Conservation (phyloP, 92 coral and sea anemone species). For the Zoanthus solanderi region DNA sequence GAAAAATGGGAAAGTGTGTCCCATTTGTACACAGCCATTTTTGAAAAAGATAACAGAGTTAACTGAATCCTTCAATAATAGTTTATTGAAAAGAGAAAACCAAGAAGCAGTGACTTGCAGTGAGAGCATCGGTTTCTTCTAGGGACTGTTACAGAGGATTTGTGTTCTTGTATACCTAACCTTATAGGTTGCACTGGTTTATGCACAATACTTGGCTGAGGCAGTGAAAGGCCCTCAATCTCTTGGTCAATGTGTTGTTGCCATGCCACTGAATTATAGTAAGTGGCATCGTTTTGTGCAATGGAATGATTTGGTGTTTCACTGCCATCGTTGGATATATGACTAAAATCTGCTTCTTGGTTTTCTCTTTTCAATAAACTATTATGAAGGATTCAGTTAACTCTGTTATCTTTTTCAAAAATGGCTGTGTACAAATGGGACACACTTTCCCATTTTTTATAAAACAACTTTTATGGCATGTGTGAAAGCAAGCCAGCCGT, state of each 20-base stretch:
- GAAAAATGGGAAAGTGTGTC: slow-evolving; percentile 48
- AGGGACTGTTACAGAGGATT: background rate
- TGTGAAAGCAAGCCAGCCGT: slow-evolving; percentile 58
- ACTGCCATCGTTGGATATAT: slow-evolving; percentile 25
- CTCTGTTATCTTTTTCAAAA: slow-evolving; percentile 34
- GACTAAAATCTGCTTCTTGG: slow-evolving; percentile 6
- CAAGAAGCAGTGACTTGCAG: slow-evolving; percentile 8
- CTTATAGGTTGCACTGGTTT: slow-evolving; percentile 1
- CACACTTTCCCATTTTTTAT: slow-evolving; percentile 47
- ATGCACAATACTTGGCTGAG: slow-evolving; percentile 52
- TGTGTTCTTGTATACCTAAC: background rate
- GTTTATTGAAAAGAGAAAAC: slow-evolving; percentile 31
- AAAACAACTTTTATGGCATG: slow-evolving; percentile 46
- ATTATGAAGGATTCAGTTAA: slow-evolving; percentile 39
- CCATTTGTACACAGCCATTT: slow-evolving; percentile 54
- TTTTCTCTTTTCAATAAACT: slow-evolving; percentile 34
- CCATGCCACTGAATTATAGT: slow-evolving; percentile 51
- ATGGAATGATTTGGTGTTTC: background rate
- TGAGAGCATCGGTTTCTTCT: slow-evolving; percentile 44
- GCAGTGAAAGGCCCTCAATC: slow-evolving; percentile 15
- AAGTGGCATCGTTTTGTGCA: slow-evolving; percentile 19
- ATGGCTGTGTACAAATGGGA: slow-evolving; percentile 55
- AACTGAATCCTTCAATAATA: slow-evolving; percentile 39
- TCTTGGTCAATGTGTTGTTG: slow-evolving; percentile 10
- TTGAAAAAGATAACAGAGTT: slow-evolving; percentile 34